A percentile compares a stretch with the other conserved stretches of the same genome.
Evolutionary conservation across 2,113 vertebrate genomes (phyloP).

Genomic region (Pogona vitticeps): DNA sequence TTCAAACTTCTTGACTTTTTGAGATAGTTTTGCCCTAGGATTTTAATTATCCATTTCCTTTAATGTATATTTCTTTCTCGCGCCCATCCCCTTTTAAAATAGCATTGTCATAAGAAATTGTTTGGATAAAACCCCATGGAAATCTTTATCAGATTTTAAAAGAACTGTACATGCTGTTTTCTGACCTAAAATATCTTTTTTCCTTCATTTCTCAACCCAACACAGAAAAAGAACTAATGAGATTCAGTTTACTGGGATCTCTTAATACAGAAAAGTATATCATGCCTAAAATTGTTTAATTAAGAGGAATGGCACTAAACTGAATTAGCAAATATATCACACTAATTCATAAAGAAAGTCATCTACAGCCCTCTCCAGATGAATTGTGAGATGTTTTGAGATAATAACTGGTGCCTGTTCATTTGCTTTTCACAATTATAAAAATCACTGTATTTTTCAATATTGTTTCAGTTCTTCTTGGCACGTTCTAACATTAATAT

Average conservation of each 20-base stretch:
- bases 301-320: not conserved
- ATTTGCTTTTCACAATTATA: not conserved
- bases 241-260: not conserved
- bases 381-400: not conserved
- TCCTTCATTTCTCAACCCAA: not conserved
- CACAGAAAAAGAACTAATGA: not conserved
- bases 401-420: not conserved
- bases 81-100: not conserved
- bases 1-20: not conserved
- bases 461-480: not conserved
- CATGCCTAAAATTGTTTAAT: not conserved
- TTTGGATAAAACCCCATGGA: constrained; percentile 10
- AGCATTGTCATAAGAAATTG: not conserved
- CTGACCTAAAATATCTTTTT: constrained; percentile 12
- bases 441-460: not conserved
- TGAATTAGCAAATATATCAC: not conserved
- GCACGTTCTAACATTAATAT: not conserved
- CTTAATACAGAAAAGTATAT: not conserved
- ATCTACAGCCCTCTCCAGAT: not conserved
- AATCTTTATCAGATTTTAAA: constrained; percentile 15
- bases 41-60: not conserved
- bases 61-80: not conserved
- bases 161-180: not conserved
- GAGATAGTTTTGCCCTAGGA: not conserved
- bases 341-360: not conserved